These are phyloP conservation scores for Coryphaenoides rupestris DNA, from an alignment of 2,113 vertebrate genomes.

Conservation along the genomic window DNA sequence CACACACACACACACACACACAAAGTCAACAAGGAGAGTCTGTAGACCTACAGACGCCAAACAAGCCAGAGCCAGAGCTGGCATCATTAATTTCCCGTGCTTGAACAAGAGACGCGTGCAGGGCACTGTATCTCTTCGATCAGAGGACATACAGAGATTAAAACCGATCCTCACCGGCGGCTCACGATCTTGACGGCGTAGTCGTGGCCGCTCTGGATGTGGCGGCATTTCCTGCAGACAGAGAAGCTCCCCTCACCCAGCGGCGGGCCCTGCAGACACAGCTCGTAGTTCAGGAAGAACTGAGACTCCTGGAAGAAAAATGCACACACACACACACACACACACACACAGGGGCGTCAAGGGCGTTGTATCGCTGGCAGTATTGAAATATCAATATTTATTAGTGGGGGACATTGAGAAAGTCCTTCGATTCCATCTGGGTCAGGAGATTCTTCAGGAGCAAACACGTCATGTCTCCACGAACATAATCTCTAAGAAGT, in stretches of 20 bases:
- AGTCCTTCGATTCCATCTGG: too few relatives aligned
- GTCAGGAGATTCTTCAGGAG: too few relatives aligned
- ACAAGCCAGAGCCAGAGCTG: neutral
- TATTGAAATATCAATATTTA: neutral
- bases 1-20: neutral
- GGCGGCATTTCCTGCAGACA: slow-evolving; percentile 83
- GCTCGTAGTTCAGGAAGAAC: slow-evolving; percentile 88
- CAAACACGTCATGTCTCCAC: too few relatives aligned
- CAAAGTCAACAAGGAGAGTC: neutral
- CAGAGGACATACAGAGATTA: too few relatives aligned
- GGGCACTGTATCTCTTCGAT: too few relatives aligned
- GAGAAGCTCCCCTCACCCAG: slow-evolving; percentile 89
- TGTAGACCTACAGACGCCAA: neutral
- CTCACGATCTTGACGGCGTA: slow-evolving; percentile 90
- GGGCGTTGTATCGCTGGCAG: neutral
- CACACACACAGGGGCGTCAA: too few relatives aligned
- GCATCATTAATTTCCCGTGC: neutral
- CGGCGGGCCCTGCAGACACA: slow-evolving; percentile 79
- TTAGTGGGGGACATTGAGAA: too few relatives aligned
- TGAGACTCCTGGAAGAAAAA: slow-evolving; percentile 78
- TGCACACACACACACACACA: too few relatives aligned
- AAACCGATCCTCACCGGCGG: slow-evolving; percentile 73
- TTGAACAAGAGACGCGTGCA: too few relatives aligned
- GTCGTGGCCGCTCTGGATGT: slow-evolving; percentile 80
- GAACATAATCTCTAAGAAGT: too few relatives aligned